Evolutionary conservation across 2,113 vertebrate species (phyloP).

Genomic region (Pituophis catenifer): DNA sequence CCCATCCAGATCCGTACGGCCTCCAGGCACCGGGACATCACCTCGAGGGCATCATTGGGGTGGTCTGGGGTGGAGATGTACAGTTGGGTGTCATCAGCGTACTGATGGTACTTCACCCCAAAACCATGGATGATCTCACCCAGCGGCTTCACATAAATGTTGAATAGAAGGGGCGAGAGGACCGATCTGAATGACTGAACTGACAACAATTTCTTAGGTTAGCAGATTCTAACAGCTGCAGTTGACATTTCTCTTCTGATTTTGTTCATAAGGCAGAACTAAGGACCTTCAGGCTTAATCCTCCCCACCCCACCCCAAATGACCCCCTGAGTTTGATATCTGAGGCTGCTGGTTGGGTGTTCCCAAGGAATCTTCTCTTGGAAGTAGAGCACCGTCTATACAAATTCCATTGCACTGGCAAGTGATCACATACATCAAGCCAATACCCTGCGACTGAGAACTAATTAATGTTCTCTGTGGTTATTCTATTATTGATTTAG

Average conservation of each 20-base stretch:
- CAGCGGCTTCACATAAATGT: no score
- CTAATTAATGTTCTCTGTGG: not conserved
- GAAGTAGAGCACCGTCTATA: not conserved
- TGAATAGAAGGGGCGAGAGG: no score
- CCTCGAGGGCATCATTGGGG: no score
- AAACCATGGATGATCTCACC: no score
- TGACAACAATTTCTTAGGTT: not conserved
- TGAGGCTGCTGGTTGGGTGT: not conserved
- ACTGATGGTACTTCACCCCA: no score
- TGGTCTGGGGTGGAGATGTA: no score
- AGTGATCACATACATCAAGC: not conserved
- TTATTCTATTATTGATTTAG: not conserved
- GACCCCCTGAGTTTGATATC: not conserved
- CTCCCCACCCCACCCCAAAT: no score
- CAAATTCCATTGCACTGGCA: not conserved
- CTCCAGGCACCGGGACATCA: no score
- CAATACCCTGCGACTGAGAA: constrained; percentile 3
- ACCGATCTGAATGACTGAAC: not conserved
- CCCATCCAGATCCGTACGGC: no score
- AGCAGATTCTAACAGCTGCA: not conserved
- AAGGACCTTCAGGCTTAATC: not conserved
- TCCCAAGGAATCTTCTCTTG: not conserved
- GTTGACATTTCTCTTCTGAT: not conserved
- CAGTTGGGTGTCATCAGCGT: no score
- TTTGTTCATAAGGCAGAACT: not conserved